These are phyloP conservation scores for Megastigmus dorsalis DNA, from an alignment of 2,888 invertebrate genomes.

Conservation along the genomic window DNA sequence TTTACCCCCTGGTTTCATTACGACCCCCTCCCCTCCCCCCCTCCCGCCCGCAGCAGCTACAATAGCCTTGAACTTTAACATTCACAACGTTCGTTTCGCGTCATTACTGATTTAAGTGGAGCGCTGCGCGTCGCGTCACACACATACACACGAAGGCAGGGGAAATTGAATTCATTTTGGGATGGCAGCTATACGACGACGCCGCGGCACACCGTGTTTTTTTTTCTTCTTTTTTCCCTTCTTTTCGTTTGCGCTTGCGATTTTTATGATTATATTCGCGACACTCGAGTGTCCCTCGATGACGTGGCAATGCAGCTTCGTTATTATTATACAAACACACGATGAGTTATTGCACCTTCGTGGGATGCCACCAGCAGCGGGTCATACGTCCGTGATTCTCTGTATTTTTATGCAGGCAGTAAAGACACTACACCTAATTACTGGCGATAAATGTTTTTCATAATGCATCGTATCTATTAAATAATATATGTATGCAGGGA, in stretches of 20 bases:
- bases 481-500: neutral
- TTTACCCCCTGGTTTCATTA: neutral
- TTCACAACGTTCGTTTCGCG: conserved; percentile 52
- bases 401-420: neutral
- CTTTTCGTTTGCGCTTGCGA: too few species aligned
- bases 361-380: neutral
- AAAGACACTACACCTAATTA: neutral
- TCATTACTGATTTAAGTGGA: conserved; percentile 61
- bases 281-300: too few species aligned
- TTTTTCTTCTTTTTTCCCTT: too few species aligned
- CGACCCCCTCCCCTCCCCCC: too few species aligned
- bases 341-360: neutral
- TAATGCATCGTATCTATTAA: neutral
- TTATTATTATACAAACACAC: neutral
- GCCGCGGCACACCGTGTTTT: neutral
- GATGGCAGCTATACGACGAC: too few species aligned
- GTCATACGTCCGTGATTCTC: neutral
- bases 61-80: conserved; percentile 64
- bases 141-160: neutral
- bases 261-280: too few species aligned
- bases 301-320: too few species aligned
- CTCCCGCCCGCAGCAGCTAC: conserved; percentile 49
- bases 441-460: neutral
- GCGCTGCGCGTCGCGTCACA: conserved; percentile 7
- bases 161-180: conserved; percentile 16